Conservation (phyloP, 2,113 vertebrate genomes). For the Boulengeromyrus knoepffleri region DNA sequence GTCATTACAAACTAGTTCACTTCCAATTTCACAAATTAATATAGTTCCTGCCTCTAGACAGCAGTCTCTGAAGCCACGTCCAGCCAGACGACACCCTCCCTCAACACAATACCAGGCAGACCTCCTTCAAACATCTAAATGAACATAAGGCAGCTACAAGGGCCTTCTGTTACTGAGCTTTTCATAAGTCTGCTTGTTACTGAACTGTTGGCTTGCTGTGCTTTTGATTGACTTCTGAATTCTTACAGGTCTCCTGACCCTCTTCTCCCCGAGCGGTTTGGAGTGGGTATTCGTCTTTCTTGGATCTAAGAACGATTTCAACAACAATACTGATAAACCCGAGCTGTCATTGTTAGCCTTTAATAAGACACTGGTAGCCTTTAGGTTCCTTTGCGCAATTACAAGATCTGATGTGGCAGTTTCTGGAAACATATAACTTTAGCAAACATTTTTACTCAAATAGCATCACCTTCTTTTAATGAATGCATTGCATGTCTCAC, state of each 20-base stretch:
- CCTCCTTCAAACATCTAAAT: background rate
- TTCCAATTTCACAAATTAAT: background rate
- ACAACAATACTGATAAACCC: background rate
- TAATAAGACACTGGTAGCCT: background rate
- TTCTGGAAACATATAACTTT: background rate
- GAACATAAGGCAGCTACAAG: background rate
- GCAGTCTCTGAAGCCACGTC: background rate
- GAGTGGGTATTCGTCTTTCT: background rate
- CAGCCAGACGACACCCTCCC: background rate
- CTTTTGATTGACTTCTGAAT: background rate
- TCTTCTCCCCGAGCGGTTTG: background rate
- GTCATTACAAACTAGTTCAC: background rate
- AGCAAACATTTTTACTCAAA: background rate
- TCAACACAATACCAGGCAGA: background rate
- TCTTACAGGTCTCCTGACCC: background rate
- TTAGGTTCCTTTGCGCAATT: background rate
- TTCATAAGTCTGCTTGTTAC: background rate
- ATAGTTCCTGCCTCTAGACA: background rate
- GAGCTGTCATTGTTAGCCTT: background rate
- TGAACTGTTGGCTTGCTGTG: background rate
- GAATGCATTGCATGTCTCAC: background rate
- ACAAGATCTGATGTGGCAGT: background rate
- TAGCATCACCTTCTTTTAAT: background rate
- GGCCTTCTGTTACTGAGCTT: background rate
- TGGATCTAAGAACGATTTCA: background rate